Evolutionary conservation across 2,888 invertebrate species (phyloP), one percentile per base, ranked within the genome.

Genomic region (Leptogaster cylindrica): DNA sequence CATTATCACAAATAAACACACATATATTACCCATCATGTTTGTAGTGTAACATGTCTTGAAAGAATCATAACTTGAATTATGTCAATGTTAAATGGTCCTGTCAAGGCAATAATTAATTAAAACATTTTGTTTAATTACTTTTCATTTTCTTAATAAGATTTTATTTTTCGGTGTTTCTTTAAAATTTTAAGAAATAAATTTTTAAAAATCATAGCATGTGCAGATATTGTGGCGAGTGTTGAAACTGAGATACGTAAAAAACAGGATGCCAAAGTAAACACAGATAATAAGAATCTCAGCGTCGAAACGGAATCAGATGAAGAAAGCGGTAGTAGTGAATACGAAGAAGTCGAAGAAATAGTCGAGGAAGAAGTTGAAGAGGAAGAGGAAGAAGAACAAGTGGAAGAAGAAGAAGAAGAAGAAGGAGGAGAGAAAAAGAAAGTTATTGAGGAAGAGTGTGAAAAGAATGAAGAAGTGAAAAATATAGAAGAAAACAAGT

Each of bases 211-310:
- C 16, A 36, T 36, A 65, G 68, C 68, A 33, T 65, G 48, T 55
- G 28, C 52, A 36, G 52, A 68, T 44, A 48, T 46, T 36, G 83
- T 84, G 73, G 82, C 84, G 52, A 82, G 82, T 74, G 82, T 83
- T 71, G 78, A 78, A 73, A 78, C 80, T 77, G 80, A 81, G 72
- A 70, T 72, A 69, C 39, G 69, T 63, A 70, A 67, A 51, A 70
- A 67, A 33, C 39, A 66, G 41, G 33, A 51, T 50, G 44, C 66
- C 23, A 58, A 67, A 36, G 25, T 67, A 70, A 70, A 27, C 10
- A 5, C 27, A n/a, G 25, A 48, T 51, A 61, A 65, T 36, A 50
- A 65, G 28, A 66, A 63, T 31, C 31, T 46, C 39, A 66, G 58
- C 23, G 48, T 64, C 23, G 67, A 64, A 46, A 68, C 33, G 33